Evolutionary conservation across 2,797 vertebrate species (phyloP).

Genomic region (Sebastes flavidus): DNA sequence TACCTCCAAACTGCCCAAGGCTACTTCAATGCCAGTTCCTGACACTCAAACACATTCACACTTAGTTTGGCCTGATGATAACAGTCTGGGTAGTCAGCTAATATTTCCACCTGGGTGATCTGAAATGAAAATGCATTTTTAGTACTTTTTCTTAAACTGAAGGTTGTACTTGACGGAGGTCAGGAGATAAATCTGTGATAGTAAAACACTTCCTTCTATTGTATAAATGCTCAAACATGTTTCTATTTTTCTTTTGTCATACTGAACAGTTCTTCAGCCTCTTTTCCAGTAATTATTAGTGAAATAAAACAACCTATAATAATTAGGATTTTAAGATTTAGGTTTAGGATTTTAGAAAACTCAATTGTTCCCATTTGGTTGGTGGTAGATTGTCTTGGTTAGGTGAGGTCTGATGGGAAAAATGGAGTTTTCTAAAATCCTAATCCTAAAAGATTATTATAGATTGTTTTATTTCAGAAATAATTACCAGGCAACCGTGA

Average conservation of each 20-base stretch:
- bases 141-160: not conserved
- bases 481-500: too few species aligned
- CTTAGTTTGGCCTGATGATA: not conserved
- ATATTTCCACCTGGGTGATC: not conserved
- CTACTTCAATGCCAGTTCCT: not conserved
- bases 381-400: too few species aligned
- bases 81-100: not conserved
- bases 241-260: not conserved
- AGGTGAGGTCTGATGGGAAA: too few species aligned
- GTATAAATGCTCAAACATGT: not conserved
- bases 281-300: not conserved
- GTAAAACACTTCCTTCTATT: not conserved
- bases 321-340: not conserved
- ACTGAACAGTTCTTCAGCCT: not conserved
- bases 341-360: not conserved
- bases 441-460: too few species aligned
- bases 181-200: not conserved
- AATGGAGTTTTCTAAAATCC: too few species aligned
- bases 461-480: too few species aligned
- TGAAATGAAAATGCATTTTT: not conserved
- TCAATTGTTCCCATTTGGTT: not conserved
- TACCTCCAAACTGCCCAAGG: too few species aligned
- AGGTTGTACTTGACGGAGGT: not conserved
- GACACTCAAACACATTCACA: not conserved
- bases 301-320: not conserved